Conservation (phyloP, 2,113 vertebrate species). For the Corythaixoides concolor region DNA sequence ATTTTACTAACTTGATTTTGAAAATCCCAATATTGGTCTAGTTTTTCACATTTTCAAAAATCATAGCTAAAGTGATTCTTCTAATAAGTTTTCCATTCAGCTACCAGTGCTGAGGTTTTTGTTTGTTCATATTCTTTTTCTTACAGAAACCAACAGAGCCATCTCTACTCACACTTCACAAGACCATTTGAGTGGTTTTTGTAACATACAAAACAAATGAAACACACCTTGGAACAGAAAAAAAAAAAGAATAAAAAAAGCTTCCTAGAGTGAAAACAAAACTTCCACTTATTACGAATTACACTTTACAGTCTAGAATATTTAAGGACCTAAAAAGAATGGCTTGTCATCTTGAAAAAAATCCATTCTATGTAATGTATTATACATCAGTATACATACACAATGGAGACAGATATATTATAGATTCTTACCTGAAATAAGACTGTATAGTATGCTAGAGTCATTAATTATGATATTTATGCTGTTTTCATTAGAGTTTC, state of each 20-base stretch:
- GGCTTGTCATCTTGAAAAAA: not conserved
- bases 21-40: not conserved
- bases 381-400: not conserved
- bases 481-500: not conserved
- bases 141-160: not conserved
- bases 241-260: not conserved
- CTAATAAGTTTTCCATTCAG: not conserved
- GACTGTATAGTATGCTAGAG: not conserved
- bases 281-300: not conserved
- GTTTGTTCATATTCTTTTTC: not conserved
- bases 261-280: not conserved
- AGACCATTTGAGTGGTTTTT: not conserved
- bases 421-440: not conserved
- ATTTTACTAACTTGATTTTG: not conserved
- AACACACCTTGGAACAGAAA: not conserved
- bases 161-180: not conserved
- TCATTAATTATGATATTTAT: not conserved
- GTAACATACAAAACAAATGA: not conserved
- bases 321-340: not conserved
- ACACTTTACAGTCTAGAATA: not conserved
- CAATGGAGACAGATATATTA: not conserved
- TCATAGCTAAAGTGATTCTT: not conserved
- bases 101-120: not conserved
- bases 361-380: not conserved
- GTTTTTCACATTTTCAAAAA: not conserved